Conservation (phyloP, 2,113 vertebrate genomes). For the Sarotherodon lohbergeri region DNA sequence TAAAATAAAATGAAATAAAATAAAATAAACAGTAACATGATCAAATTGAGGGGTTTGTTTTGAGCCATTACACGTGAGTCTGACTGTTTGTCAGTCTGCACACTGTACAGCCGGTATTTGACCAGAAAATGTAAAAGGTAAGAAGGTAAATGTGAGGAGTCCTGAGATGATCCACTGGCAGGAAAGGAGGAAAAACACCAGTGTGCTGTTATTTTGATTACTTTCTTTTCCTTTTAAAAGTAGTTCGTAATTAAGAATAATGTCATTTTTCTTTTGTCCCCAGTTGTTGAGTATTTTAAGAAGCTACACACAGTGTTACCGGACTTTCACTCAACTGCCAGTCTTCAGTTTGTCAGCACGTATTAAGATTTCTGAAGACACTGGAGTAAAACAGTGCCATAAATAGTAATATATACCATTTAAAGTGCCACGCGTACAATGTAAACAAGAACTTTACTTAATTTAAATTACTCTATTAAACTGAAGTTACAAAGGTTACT, state of each 20-base stretch:
- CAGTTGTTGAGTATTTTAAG: background rate
- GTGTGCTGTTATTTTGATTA: accelerated
- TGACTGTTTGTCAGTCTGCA: background rate
- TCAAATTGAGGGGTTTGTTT: background rate
- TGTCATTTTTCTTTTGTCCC: background rate
- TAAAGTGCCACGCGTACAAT: background rate
- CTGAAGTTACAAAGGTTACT: background rate
- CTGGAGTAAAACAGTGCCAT: background rate
- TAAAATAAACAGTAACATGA: background rate
- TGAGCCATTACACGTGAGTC: background rate
- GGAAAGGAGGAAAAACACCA: background rate
- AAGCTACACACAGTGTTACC: background rate
- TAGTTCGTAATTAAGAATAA: background rate
- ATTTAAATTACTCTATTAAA: background rate
- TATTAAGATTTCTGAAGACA: background rate
- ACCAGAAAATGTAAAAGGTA: background rate
- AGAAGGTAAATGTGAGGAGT: background rate
- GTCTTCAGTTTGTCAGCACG: background rate
- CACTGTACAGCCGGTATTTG: accelerated
- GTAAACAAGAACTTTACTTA: background rate
- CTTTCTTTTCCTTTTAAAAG: background rate
- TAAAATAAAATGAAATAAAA: background rate
- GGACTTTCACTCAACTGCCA: background rate
- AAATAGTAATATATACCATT: background rate
- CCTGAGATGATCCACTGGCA: background rate